Evolutionary conservation across 2,888 invertebrate genomes (phyloP).

Genomic region (Melieria picta): DNA sequence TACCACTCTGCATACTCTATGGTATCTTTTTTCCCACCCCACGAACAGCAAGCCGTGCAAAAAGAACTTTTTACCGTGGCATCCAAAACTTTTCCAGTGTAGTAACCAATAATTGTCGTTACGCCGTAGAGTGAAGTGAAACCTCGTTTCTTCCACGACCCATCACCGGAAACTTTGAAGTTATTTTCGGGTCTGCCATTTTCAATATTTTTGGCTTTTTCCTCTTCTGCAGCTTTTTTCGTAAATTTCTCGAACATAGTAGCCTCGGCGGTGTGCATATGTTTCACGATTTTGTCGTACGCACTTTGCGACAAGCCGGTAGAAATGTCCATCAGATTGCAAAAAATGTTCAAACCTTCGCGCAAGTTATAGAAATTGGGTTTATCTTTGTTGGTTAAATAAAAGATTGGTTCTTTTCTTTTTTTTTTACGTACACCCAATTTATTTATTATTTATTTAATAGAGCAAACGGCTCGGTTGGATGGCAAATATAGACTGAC

Average conservation of each 20-base stretch:
- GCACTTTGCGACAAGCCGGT: background rate
- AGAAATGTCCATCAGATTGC: background rate
- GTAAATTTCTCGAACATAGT: background rate
- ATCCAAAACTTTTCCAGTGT: constrained; percentile 26
- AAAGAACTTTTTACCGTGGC: background rate
- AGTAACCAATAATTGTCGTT: constrained; percentile 13
- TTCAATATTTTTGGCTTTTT: too few species aligned
- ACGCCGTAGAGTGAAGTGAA: constrained; percentile 16
- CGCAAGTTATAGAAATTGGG: too few species aligned
- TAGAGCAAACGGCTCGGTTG: too few species aligned
- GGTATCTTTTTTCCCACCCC: background rate
- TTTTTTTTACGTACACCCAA: too few species aligned
- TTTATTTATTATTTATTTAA: too few species aligned
- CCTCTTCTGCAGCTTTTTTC: too few species aligned
- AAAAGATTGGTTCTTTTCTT: too few species aligned
- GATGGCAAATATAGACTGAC: too few species aligned
- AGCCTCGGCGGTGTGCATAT: background rate
- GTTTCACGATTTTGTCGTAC: background rate
- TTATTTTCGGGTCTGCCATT: too few species aligned
- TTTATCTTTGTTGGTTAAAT: too few species aligned
- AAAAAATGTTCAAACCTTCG: background rate
- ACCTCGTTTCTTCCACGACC: constrained; percentile 21
- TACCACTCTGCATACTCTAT: constrained; percentile 12
- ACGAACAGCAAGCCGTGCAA: background rate
- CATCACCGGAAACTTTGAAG: constrained; percentile 20